Evolutionary conservation across 2,888 invertebrate genomes (phyloP).

Genomic region (Oxystoma pomonae): DNA sequence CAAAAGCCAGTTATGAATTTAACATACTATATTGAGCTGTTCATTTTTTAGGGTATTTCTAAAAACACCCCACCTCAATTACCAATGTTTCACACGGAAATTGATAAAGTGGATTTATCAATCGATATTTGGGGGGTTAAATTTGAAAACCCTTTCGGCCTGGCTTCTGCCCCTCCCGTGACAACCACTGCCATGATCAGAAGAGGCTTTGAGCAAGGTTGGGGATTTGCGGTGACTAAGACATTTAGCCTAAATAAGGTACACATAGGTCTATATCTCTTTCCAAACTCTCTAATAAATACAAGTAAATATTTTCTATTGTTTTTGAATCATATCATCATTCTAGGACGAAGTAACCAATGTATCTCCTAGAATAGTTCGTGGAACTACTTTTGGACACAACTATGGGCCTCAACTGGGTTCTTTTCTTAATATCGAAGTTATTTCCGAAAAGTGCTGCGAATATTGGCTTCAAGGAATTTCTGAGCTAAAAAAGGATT

Average conservation of each 20-base stretch:
- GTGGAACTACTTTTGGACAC: conserved; percentile 89
- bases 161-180: conserved; percentile 96
- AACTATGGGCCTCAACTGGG: conserved; percentile 94
- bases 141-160: conserved; percentile 95
- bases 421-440: conserved; percentile 94
- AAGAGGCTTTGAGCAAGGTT: conserved; percentile 91
- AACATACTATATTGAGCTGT: not conserved
- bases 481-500: conserved; percentile 84
- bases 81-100: conserved; percentile 88
- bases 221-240: conserved; percentile 98
- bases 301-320: no score
- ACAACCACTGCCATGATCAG: conserved; percentile 94
- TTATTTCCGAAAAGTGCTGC: conserved; percentile 94
- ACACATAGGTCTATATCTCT: no score
- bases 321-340: not conserved
- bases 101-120: conserved; percentile 91
- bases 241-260: conserved; percentile 93
- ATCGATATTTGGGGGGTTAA: conserved; percentile 89
- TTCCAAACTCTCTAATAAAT: no score
- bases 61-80: conserved; percentile 66
- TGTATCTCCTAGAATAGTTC: conserved; percentile 93
- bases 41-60: conserved; percentile 53
- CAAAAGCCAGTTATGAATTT: not conserved
- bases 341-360: conserved; percentile 90
- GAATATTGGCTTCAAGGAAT: conserved; percentile 92